Evolutionary conservation across 92 coral and sea anemone species (phyloP).

Genomic region (Pocillopora meandrina): DNA sequence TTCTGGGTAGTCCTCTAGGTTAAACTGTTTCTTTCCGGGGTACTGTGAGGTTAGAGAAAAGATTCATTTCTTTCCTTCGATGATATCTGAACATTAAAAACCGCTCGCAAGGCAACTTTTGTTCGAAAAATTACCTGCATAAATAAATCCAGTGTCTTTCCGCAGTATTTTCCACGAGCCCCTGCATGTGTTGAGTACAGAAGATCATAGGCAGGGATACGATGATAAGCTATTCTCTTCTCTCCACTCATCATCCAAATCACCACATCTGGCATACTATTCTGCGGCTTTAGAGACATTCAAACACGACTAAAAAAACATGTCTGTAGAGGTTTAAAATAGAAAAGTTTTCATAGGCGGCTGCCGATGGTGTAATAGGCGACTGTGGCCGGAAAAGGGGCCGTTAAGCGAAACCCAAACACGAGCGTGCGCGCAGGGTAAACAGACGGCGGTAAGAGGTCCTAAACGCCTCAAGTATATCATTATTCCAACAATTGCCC

Average conservation of each 20-base stretch:
- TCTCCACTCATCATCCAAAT: slow-evolving; percentile 99
- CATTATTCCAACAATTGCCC: too few relatives aligned
- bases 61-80: background rate
- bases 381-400: too few relatives aligned
- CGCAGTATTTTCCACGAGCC: slow-evolving; percentile 81
- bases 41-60: slow-evolving; percentile 53
- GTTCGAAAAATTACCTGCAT: slow-evolving; percentile 63
- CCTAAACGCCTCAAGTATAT: too few relatives aligned
- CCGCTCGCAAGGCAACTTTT: too few relatives aligned
- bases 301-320: too few relatives aligned
- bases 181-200: slow-evolving; percentile 70
- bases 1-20: slow-evolving; percentile 87
- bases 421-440: too few relatives aligned
- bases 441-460: too few relatives aligned
- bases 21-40: slow-evolving; percentile 84
- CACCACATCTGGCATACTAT: slow-evolving; percentile 97
- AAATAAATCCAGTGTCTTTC: slow-evolving; percentile 68
- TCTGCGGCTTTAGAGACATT: slow-evolving; percentile 78
- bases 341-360: too few relatives aligned
- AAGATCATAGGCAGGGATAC: slow-evolving; percentile 90
- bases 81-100: background rate
- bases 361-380: too few relatives aligned
- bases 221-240: slow-evolving; percentile 90
- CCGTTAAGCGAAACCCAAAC: too few relatives aligned
- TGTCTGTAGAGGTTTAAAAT: too few relatives aligned